Conservation (phyloP, 1,140 invertebrate genomes). For the Leucophenga varia region DNA sequence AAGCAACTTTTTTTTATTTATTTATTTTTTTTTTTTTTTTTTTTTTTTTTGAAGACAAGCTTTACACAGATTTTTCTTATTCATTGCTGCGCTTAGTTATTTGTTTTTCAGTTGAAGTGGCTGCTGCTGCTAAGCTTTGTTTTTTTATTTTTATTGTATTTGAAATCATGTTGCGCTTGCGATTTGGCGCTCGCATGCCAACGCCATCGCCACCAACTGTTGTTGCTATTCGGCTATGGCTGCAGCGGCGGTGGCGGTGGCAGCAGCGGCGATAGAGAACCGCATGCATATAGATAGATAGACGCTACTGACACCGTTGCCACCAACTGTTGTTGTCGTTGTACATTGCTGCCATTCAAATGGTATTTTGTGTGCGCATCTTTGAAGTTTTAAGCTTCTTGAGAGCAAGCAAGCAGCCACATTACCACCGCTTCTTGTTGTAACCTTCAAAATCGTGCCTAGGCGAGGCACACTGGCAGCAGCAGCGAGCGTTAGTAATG, state of each 20-base stretch:
- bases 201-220: not conserved
- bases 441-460: constrained; percentile 23
- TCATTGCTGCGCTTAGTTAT: not conserved
- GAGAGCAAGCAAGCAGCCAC: too few relatives aligned
- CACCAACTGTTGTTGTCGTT: too few relatives aligned
- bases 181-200: not conserved
- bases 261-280: not conserved
- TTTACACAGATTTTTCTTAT: constrained; percentile 1
- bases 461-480: constrained; percentile 12
- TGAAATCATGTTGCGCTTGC: not conserved
- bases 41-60: not conserved
- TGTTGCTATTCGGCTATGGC: not conserved
- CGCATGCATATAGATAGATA: not conserved
- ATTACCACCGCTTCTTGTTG: not conserved
- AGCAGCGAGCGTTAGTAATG: too few relatives aligned
- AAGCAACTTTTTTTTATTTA: too few relatives aligned
- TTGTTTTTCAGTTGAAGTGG: not conserved
- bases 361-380: too few relatives aligned
- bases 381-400: too few relatives aligned
- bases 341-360: too few relatives aligned
- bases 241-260: not conserved
- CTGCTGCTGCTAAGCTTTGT: not conserved
- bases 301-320: constrained; percentile 6
- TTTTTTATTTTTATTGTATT: not conserved
- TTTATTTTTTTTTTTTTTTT: too few relatives aligned